Evolutionary conservation across 2,888 invertebrate species (phyloP).

Genomic region (Cephus sareptanus): DNA sequence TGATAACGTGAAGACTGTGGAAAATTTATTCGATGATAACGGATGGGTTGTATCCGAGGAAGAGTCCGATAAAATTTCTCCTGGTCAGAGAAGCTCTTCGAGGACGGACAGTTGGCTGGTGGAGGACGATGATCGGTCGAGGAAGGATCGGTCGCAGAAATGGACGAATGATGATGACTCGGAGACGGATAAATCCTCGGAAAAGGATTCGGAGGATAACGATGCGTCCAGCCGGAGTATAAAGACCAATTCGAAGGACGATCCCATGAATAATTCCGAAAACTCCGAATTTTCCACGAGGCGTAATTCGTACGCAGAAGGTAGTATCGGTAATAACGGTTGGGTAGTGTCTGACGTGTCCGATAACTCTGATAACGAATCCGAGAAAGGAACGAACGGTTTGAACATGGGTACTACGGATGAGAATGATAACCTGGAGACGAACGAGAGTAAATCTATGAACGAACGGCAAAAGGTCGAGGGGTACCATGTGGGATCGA

Average conservation of each 20-base stretch:
- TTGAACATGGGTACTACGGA: background rate
- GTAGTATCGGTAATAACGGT: conserved; percentile 47
- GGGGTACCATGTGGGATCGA: conserved; percentile 4
- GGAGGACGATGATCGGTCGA: background rate
- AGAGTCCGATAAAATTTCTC: conserved; percentile 19
- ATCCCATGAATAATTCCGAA: background rate
- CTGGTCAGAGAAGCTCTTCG: background rate
- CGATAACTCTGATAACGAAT: conserved; percentile 48
- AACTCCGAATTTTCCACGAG: background rate
- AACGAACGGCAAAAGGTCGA: background rate
- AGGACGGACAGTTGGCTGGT: background rate
- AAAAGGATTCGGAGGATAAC: background rate
- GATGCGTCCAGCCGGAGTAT: background rate
- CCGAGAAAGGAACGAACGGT: conserved; percentile 26
- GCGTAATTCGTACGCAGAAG: conserved; percentile 27
- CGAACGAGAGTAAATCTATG: conserved; percentile 3
- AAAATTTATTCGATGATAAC: conserved; percentile 59
- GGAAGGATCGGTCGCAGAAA: background rate
- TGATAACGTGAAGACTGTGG: conserved; percentile 32
- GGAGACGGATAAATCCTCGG: conserved; percentile 2
- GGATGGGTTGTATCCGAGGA: conserved; percentile 60
- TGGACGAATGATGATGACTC: background rate
- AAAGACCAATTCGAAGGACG: background rate
- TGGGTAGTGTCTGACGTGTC: conserved; percentile 52
- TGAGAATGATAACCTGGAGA: background rate